These are phyloP conservation scores for Lonchura striata DNA, from an alignment of 2,113 vertebrate genomes.

Conservation along the genomic window DNA sequence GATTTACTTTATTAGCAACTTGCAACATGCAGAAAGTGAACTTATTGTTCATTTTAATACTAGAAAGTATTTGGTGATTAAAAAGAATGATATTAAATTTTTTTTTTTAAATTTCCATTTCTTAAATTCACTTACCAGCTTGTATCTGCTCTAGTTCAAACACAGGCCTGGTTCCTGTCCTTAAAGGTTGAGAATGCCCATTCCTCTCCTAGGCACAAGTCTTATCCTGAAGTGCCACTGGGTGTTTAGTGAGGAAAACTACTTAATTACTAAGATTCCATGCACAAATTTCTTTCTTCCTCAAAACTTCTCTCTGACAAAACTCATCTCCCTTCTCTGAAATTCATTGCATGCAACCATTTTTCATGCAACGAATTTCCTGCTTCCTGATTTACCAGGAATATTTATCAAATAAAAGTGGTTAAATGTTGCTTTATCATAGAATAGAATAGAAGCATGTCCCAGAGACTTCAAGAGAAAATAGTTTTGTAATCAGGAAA, in stretches of 20 bases:
- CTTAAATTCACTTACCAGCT: not conserved
- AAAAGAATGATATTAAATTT: not conserved
- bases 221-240: not conserved
- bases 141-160: not conserved
- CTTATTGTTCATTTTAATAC: not conserved
- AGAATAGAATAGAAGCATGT: not conserved
- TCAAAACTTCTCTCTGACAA: not conserved
- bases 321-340: not conserved
- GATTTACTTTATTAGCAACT: not conserved
- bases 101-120: not conserved
- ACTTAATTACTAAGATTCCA: not conserved
- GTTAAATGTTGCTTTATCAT: not conserved
- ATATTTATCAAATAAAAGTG: not conserved
- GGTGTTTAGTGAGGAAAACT: not conserved
- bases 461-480: not conserved
- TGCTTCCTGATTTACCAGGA: not conserved
- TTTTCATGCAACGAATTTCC: not conserved
- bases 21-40: not conserved
- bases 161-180: not conserved
- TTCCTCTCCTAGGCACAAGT: not conserved
- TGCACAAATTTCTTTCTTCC: not conserved
- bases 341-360: too few relatives aligned
- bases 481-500: not conserved
- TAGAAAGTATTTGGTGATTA: not conserved
- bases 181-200: not conserved